Base-by-base conservation (phyloP, 2,888 invertebrate species). In the Lottia gigantea region DNA sequence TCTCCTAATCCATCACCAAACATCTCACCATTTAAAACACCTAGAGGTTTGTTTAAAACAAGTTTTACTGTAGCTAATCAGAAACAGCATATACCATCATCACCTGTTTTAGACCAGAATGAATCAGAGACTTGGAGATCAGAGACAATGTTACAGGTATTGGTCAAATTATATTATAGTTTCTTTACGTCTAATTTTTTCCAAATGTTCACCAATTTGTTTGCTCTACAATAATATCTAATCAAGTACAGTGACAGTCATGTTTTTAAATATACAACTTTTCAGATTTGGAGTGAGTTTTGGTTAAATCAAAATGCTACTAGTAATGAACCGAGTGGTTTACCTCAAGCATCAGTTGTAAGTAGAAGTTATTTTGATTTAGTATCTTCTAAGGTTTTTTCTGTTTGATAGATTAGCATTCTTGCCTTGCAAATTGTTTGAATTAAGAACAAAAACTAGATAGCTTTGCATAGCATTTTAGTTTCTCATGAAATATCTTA, bases 231-330 rank as follows among this genome's bases (percentile, higher is more conserved):
- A n/a, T n/a, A n/a, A n/a, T n/a, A n/a, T n/a, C n/a, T n/a, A n/a
- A n/a, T n/a, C n/a, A n/a, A n/a, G n/a, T n/a, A n/a, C 31, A 31
- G 31, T 31, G 31, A 6, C 2, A 31, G 31, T 31, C 31, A 31
- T 2, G 31, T 31, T 31, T 2, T 31, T 31, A 2, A 31, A 31
- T 31, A 6, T 6, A 31, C 6, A 25, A 26, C n/a, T 3, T 64
- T 64, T 55, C 23, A 55, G 55, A 23, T 55, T 55, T 55, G 55
- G 55, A 80, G 78, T 15, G 87, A 87, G 71, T 86, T 87, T 75
- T 87, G 87, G 87, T 74, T 87, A 76, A 84, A 86, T 73, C 87
- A 87, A 74, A 85, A 84, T 68, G 71, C 83, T 4, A 66, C 80
- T n/a, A 81, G 80, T 63, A 64, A 64, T 15, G 82, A 80, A 12